phyloP scores from a whole-genome alignment of 2,797 vertebrate species.

The Pterois miles region DNA sequence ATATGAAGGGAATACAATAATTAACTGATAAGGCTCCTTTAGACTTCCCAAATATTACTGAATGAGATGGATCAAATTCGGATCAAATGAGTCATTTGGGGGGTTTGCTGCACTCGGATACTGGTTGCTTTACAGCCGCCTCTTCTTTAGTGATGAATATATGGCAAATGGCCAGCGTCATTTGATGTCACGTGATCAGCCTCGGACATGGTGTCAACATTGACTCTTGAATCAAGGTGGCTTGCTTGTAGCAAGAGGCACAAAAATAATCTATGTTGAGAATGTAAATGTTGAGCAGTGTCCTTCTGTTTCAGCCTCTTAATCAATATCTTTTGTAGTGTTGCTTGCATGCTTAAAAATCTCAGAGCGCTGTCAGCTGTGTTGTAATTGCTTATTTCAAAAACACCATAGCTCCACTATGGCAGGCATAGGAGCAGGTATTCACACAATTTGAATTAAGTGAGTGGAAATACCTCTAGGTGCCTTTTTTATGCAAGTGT shows the following conservation, averaged over 20 bases:
- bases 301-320: constrained; percentile 5
- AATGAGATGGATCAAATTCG: neutral
- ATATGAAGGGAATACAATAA: neutral
- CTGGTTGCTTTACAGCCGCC: neutral
- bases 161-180: neutral
- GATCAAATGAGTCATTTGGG: neutral
- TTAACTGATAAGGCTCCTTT: neutral
- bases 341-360: neutral
- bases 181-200: neutral
- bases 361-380: constrained; percentile 18
- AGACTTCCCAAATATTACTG: neutral
- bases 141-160: neutral
- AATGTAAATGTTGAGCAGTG: constrained; percentile 1
- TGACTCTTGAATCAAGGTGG: neutral
- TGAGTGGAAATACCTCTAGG: constrained; percentile 48
- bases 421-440: neutral
- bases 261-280: neutral
- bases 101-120: neutral
- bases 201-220: neutral
- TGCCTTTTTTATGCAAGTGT: constrained; percentile 22
- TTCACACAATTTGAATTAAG: constrained; percentile 34
- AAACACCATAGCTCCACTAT: neutral
- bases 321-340: neutral
- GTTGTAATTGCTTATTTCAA: constrained; percentile 49
- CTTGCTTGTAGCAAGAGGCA: neutral